Conservation (phyloP, 2,888 invertebrate genomes). For the Tinea pellionella region DNA sequence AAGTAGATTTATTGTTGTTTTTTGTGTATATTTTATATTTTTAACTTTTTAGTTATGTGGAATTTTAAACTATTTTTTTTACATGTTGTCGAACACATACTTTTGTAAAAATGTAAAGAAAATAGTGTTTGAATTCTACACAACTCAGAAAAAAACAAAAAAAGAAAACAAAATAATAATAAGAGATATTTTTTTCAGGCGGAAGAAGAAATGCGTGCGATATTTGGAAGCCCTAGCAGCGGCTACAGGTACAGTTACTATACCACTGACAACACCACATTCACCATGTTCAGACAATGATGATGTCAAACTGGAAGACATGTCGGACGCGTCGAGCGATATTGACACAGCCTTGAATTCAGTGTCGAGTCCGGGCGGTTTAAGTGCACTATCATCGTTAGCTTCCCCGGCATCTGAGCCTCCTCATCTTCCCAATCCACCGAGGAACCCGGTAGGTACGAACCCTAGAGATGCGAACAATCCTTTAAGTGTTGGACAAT, state of each 20-base stretch:
- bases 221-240: conserved; percentile 89
- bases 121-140: too few species aligned
- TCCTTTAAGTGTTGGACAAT: conserved; percentile 90
- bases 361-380: conserved; percentile 60
- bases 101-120: too few species aligned
- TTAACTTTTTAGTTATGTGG: neutral
- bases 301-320: conserved; percentile 75
- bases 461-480: conserved; percentile 94
- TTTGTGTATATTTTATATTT: neutral
- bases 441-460: conserved; percentile 86
- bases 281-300: conserved; percentile 85
- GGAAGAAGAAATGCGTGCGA: conserved; percentile 97
- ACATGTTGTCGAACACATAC: too few species aligned
- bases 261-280: conserved; percentile 81
- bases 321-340: conserved; percentile 74
- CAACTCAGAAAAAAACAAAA: too few species aligned
- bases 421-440: conserved; percentile 62
- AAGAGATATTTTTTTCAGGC: conserved; percentile 65
- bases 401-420: conserved; percentile 83
- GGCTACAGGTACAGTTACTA: conserved; percentile 76
- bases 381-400: conserved; percentile 65
- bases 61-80: too few species aligned
- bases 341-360: conserved; percentile 64
- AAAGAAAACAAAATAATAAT: too few species aligned
- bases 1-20: neutral